Evolutionary conservation across 53 echinoderm and acorn worm genomes (phyloP), one percentile per base, ranked within the genome.

Genomic region (Patiria pectinifera): DNA sequence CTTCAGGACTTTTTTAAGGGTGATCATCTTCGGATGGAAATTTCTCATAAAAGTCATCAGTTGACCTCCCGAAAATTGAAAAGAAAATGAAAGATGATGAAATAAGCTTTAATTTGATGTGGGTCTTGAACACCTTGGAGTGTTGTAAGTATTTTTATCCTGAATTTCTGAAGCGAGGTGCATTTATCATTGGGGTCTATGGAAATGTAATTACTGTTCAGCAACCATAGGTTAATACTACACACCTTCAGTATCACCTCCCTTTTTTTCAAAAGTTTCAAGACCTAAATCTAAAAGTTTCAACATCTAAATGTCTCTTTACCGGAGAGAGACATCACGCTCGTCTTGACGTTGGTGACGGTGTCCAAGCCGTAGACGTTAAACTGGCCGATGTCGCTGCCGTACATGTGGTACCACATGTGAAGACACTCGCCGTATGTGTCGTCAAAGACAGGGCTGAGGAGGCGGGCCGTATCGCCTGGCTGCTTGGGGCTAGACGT

Each of bases 381-480:
- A 45, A 96, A 85, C 48, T 80, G 69, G 9, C 96, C 95, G 19
- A 98, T 87, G 84, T 78, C 87, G 15, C 53, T 58, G 24, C 98
- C 98, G 95, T 95, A 95, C 95, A 98, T 96, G 87, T 98, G 98
- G 21, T 98, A 98, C 96, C 96, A 98, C 91, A 98, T 82, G 88
- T 93, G 90, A 1, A 98, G 83, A n/a, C 98, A 98, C 78, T 96
- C 95, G 24, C 92, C 93, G 6, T 62, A 48, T 1, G 93, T 89
- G 18, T 94, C 91, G 43, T 94, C 87, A 26, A 89, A 90, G 71
- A 90, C 80, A 10, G 93, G 93, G 53, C 96, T 96, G 48, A 91
- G 78, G 11, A 97, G 89, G 8, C 94, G 91, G 5, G 97, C 97
- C 24, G 70, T 85, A 26, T 94, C 94, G 2, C 96, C 97, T 25